Evolutionary conservation across 2,113 vertebrate species (phyloP).

Genomic region (Apteryx mantelli): DNA sequence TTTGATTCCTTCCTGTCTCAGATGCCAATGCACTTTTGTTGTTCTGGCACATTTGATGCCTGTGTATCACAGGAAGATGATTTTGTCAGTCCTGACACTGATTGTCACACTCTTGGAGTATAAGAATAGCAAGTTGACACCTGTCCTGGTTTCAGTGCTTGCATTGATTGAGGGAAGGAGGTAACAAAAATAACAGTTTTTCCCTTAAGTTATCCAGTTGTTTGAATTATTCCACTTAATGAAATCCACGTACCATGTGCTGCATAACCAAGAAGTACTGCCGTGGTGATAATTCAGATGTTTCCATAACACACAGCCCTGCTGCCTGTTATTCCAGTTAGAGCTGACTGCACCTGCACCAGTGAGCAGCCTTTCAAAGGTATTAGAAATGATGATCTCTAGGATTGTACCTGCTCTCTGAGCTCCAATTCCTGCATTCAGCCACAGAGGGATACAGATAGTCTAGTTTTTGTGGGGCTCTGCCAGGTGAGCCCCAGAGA

Average conservation of each 20-base stretch:
- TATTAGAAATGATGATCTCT: neutral
- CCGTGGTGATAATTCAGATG: neutral
- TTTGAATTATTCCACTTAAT: neutral
- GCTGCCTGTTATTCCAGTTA: neutral
- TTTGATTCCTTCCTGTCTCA: neutral
- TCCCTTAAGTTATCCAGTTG: neutral
- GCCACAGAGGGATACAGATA: neutral
- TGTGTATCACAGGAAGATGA: neutral
- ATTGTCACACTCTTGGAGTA: neutral
- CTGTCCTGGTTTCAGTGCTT: neutral
- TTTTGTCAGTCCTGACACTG: neutral
- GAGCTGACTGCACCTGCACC: neutral
- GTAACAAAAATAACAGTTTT: neutral
- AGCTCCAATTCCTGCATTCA: neutral
- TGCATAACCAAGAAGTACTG: neutral
- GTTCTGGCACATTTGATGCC: neutral
- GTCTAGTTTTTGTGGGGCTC: neutral
- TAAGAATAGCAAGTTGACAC: neutral
- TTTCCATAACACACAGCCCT: neutral
- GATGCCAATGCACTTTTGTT: fast-evolving
- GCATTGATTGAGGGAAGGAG: neutral
- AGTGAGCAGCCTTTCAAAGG: neutral
- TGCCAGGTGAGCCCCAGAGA: neutral
- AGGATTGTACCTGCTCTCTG: neutral
- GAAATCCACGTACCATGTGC: neutral